A percentile compares a stretch with the other conserved stretches of the same genome.
Evolutionary conservation across 2,113 vertebrate genomes (phyloP).

Genomic region (Rhabdomys dilectus): DNA sequence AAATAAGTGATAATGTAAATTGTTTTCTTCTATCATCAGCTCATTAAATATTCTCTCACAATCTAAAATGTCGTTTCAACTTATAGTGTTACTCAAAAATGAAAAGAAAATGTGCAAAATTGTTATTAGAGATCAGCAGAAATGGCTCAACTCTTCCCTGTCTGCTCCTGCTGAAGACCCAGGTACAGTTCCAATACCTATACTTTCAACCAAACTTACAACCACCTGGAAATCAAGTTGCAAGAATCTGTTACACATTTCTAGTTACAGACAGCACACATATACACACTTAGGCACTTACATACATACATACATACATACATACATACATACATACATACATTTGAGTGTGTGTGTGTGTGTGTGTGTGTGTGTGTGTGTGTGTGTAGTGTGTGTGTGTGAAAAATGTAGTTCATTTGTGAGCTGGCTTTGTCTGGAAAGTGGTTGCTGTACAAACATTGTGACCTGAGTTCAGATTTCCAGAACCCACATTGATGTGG

Average conservation of each 20-base stretch:
- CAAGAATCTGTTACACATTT: not conserved
- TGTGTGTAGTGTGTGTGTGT: too few species aligned
- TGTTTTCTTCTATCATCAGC: constrained; percentile 12
- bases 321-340: too few species aligned
- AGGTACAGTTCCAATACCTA: too few species aligned
- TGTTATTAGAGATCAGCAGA: not conserved
- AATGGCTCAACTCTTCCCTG: not conserved
- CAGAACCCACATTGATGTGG: too few species aligned
- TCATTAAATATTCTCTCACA: constrained; percentile 39
- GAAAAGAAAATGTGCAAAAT: constrained; percentile 47
- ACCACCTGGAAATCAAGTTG: not conserved
- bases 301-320: not conserved
- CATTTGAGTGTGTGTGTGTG: too few species aligned
- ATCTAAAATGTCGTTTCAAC: constrained; percentile 69
- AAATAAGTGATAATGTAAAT: not conserved
- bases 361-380: too few species aligned
- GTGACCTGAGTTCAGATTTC: too few species aligned
- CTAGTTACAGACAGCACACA: not conserved
- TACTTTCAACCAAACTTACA: not conserved
- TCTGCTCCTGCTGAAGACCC: not conserved
- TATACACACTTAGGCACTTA: not conserved
- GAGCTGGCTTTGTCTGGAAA: too few species aligned
- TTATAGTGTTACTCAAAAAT: constrained; percentile 72
- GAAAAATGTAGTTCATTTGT: too few species aligned
- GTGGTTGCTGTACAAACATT: too few species aligned